Evolutionary conservation across 1,140 invertebrate species (phyloP), one percentile per base, ranked within the genome.

Genomic region (Pteromalus puparum): DNA sequence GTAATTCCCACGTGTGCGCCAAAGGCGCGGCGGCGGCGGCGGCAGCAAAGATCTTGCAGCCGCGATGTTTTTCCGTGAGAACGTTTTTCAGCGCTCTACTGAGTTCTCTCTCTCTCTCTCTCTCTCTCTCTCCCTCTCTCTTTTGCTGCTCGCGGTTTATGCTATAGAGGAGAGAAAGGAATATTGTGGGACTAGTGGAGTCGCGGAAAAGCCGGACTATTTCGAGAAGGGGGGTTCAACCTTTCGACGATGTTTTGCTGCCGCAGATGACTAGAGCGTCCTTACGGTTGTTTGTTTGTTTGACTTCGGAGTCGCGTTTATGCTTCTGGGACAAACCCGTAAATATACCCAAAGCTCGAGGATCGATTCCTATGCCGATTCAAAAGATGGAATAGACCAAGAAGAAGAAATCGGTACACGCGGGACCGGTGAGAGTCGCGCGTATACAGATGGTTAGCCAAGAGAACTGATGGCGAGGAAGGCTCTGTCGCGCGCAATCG

Each of bases 1-100:
- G 72, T n/a, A 74, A 74, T 74, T 74, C 72, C 72, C 72, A 48
- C 74, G 42, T 76, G 74, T n/a, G 53, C 74, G 38, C 15, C 18
- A 38, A 26, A 68, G 65, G 28, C 53, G 34, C 21, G 34, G 68
- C 21, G 53, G 30, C 53, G 18, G 34, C 21, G 34, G 68, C 21
- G 53, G 30, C 53, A 15, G 53, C 53, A 18, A 67, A 78, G 76
- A 78, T 78, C 48, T 77, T 28, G 26, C 21, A 28, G 7, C 30
- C 15, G 15, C 24, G 38, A 68, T 79, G 30, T 68, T 79, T 79
- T 79, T 67, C 77, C 77, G 65, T 79, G 77, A 79, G 76, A 78
- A 78, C 61, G 61, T 68, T 80, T 76, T 76, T 26, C 74, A 68
- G 72, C 70, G 26, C 75, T 24, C 2, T 6, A 30, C 24, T 85